phyloP scores from a whole-genome alignment of 1,140 invertebrate genomes.

The Nebria ingens region DNA sequence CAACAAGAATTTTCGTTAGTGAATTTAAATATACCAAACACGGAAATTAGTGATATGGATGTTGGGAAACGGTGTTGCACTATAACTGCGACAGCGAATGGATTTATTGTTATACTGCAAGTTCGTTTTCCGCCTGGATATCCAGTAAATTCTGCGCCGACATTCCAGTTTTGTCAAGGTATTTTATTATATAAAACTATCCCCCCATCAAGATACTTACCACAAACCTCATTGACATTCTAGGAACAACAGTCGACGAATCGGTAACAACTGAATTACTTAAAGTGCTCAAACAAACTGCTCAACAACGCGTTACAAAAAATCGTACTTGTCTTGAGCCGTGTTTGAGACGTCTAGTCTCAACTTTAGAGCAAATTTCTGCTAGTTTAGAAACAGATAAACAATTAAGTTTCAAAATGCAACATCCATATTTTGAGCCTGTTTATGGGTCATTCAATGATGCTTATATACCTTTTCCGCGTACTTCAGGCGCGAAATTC shows the following conservation, averaged over 20 bases:
- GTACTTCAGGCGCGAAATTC: conserved; percentile 88
- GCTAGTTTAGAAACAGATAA: conserved; percentile 23
- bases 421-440: conserved; percentile 25
- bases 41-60: conserved; percentile 64
- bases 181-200: conserved; percentile 13
- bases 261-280: conserved; percentile 47
- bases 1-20: conserved; percentile 82
- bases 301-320: conserved; percentile 61
- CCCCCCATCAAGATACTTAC: no score
- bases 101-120: conserved; percentile 62
- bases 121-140: conserved; percentile 71
- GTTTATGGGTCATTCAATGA: conserved; percentile 49
- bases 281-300: conserved; percentile 62
- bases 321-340: conserved; percentile 71
- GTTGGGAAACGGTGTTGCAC: conserved; percentile 58
- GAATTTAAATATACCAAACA: conserved; percentile 78
- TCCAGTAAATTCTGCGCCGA: conserved; percentile 60
- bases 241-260: conserved; percentile 49
- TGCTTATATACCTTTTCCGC: conserved; percentile 85
- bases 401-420: conserved; percentile 14
- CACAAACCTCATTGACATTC: conserved; percentile 4
- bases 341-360: conserved; percentile 63
- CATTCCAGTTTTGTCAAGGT: conserved; percentile 54
- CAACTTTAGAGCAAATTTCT: conserved; percentile 50
- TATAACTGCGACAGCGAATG: conserved; percentile 61